A percentile compares a stretch with the other conserved stretches of the same genome.
Conservation (phyloP, 2,888 invertebrate species). For the Leptopilina myrica region DNA sequence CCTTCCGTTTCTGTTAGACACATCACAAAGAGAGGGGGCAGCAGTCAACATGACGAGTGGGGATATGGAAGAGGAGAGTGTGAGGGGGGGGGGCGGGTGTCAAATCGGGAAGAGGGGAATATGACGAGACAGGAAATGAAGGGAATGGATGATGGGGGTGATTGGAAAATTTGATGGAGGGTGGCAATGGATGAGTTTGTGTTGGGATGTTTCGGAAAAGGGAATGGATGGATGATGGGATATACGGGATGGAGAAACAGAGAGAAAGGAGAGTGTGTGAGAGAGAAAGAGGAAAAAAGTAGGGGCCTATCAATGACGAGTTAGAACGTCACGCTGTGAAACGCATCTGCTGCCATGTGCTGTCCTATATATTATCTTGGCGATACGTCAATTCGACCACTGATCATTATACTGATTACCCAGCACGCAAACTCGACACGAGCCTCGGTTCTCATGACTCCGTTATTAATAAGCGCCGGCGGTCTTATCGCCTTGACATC, state of each 20-base stretch:
- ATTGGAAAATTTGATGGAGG: conserved; percentile 76
- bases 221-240: not conserved
- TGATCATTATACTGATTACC: conserved; percentile 72
- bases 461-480: conserved; percentile 62
- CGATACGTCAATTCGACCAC: conserved; percentile 72
- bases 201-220: conserved; percentile 10
- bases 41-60: not conserved
- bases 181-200: conserved; percentile 59
- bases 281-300: conserved; percentile 35
- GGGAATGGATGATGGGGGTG: conserved; percentile 62
- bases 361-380: conserved; percentile 69
- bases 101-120: conserved; percentile 36
- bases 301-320: conserved; percentile 51
- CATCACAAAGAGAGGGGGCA: not conserved
- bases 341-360: conserved; percentile 71
- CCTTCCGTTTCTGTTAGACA: conserved; percentile 54
- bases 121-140: conserved; percentile 55
- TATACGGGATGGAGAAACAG: conserved; percentile 36
- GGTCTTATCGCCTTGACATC: conserved; percentile 40
- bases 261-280: too few relatives aligned
- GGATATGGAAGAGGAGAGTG: not conserved
- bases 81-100: conserved; percentile 3
- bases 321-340: conserved; percentile 53
- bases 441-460: conserved; percentile 59
- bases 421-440: conserved; percentile 48